Conservation (phyloP, 1,140 invertebrate species). For the Geopemphigus sp. region DNA sequence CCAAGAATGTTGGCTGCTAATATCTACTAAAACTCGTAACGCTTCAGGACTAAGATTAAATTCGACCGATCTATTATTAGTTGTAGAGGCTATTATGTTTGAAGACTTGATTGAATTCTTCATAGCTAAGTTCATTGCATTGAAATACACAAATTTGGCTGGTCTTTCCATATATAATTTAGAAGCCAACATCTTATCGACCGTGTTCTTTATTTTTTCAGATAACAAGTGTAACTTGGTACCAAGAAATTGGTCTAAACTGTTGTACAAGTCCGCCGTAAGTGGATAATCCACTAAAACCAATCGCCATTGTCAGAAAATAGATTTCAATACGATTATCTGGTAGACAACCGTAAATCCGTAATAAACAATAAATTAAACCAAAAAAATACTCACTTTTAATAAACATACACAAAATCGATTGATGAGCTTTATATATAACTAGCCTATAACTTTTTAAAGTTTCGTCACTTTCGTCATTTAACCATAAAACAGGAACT, state of each 20-base stretch:
- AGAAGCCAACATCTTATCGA: conserved; percentile 6
- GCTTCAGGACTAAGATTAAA: conserved; percentile 41
- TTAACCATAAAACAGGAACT: conserved; percentile 34
- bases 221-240: conserved; percentile 42
- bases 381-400: conserved; percentile 21
- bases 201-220: conserved; percentile 35
- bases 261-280: conserved; percentile 26
- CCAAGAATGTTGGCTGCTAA: conserved; percentile 31
- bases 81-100: not conserved
- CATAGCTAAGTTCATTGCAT: conserved; percentile 45
- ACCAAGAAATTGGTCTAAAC: conserved; percentile 30
- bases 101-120: conserved; percentile 38
- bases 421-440: conserved; percentile 39
- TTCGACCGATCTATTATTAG: conserved; percentile 7
- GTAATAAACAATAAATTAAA: not conserved
- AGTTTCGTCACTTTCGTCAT: conserved; percentile 15
- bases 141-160: conserved; percentile 44
- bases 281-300: conserved; percentile 28
- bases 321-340: no score
- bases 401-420: conserved; percentile 43
- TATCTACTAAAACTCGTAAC: conserved; percentile 39
- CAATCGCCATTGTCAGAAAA: not conserved
- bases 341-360: not conserved
- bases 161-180: conserved; percentile 37
- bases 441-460: conserved; percentile 33